Evolutionary conservation across 2,113 vertebrate species (phyloP).

Genomic region (Callocephalon fimbriatum): DNA sequence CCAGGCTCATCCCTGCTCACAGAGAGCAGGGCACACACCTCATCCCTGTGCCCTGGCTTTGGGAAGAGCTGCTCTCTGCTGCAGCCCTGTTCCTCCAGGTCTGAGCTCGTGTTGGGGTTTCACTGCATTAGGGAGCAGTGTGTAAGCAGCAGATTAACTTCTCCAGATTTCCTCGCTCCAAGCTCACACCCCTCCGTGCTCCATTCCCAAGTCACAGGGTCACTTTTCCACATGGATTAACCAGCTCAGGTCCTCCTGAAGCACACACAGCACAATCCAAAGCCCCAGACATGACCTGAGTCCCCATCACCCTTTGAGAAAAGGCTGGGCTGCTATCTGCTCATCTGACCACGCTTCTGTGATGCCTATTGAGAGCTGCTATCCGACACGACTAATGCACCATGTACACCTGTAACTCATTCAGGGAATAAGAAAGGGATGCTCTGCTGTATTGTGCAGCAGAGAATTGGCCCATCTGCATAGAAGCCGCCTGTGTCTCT

Average conservation of each 20-base stretch:
- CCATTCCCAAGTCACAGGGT: neutral
- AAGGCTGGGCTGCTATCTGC: neutral
- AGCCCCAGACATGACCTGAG: neutral
- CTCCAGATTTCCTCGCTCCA: neutral
- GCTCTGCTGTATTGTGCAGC: neutral
- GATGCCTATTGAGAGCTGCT: neutral
- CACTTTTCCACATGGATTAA: neutral
- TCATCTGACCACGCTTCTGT: neutral
- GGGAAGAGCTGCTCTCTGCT: neutral
- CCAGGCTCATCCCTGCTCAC: neutral
- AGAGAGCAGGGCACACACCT: neutral
- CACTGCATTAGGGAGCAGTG: no score
- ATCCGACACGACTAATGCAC: neutral
- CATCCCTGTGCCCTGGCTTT: neutral
- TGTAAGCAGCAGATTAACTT: neutral
- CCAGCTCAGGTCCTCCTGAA: neutral
- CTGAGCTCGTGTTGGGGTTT: rapidly evolving
- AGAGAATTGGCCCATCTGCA: conserved; percentile 27
- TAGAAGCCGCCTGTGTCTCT: conserved; percentile 28
- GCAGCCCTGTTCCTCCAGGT: neutral
- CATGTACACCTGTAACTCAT: conserved; percentile 62
- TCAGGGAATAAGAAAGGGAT: conserved; percentile 28
- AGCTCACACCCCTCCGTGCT: neutral
- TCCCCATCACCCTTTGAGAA: neutral
- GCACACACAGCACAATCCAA: neutral